These are phyloP conservation scores for Pentalonia nigronervosa DNA, from an alignment of 1,140 invertebrate genomes.

Conservation along the genomic window DNA sequence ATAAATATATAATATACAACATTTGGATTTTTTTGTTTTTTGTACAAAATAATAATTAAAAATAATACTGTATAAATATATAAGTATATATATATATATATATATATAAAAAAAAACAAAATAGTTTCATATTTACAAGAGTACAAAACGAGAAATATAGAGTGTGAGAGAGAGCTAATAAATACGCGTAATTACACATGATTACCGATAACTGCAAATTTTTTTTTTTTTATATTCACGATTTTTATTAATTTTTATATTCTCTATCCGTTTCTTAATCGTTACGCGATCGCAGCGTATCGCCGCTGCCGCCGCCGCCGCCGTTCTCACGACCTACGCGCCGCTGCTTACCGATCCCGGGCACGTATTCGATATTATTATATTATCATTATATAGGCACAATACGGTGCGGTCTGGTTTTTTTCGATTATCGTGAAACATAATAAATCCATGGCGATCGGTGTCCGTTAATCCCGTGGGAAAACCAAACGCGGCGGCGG, in stretches of 20 bases:
- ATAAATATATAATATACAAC: conserved; percentile 27
- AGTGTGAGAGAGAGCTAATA: background rate
- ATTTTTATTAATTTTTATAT: background rate
- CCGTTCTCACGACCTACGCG: too few species aligned
- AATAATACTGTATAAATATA: conserved; percentile 34
- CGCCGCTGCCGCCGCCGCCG: background rate
- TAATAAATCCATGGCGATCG: conserved; percentile 16
- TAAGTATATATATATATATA: background rate
- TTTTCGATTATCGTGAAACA: background rate
- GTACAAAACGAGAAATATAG: background rate
- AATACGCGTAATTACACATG: conserved; percentile 22
- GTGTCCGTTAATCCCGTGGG: conserved; percentile 26
- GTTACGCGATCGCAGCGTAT: background rate
- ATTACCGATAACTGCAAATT: conserved; percentile 20
- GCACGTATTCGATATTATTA: conserved; percentile 50
- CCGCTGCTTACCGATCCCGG: conserved; percentile 35
- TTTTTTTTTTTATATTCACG: background rate
- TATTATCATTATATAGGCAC: background rate
- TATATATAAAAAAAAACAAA: conserved; percentile 8
- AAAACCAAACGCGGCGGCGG: background rate
- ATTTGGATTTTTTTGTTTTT: conserved; percentile 9
- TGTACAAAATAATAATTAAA: conserved; percentile 47
- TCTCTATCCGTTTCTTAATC: conserved; percentile 4
- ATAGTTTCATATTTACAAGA: conserved; percentile 32
- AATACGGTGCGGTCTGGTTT: background rate